These are phyloP conservation scores for Talpa occidentalis DNA, from an alignment of 2,113 vertebrate species.

Conservation along the genomic window DNA sequence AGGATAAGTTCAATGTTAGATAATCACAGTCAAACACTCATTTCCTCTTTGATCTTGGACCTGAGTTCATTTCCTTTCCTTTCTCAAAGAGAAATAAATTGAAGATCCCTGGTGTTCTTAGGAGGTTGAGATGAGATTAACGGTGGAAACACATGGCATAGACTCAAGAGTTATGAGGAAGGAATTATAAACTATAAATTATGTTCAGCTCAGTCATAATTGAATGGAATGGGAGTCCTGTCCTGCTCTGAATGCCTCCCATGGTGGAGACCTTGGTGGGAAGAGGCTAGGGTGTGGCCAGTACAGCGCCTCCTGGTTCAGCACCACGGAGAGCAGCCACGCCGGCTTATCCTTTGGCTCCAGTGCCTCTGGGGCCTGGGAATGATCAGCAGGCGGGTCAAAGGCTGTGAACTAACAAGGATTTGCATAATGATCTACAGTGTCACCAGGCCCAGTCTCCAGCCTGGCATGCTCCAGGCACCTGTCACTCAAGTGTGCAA, in stretches of 20 bases:
- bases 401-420: not conserved
- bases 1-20: not conserved
- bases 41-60: not conserved
- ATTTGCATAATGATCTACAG: conserved; percentile 1
- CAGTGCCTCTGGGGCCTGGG: not conserved
- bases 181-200: not conserved
- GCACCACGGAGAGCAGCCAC: not conserved
- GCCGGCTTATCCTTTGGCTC: rapidly evolving
- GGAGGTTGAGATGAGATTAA: not conserved
- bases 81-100: not conserved
- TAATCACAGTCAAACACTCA: not conserved
- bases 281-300: not conserved
- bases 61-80: not conserved
- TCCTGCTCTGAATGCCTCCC: not conserved
- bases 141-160: not conserved
- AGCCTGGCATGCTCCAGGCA: not conserved
- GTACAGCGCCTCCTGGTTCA: not conserved
- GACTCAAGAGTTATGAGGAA: not conserved
- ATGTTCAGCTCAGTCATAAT: not conserved
- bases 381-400: not conserved
- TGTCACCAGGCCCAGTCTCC: not conserved
- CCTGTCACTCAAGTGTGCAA: not conserved
- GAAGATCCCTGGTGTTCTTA: not conserved
- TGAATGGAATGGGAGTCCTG: not conserved
- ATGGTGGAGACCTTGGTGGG: not conserved